These are phyloP conservation scores for Helogale parvula DNA, from an alignment of 2,113 vertebrate genomes.

Conservation along the genomic window DNA sequence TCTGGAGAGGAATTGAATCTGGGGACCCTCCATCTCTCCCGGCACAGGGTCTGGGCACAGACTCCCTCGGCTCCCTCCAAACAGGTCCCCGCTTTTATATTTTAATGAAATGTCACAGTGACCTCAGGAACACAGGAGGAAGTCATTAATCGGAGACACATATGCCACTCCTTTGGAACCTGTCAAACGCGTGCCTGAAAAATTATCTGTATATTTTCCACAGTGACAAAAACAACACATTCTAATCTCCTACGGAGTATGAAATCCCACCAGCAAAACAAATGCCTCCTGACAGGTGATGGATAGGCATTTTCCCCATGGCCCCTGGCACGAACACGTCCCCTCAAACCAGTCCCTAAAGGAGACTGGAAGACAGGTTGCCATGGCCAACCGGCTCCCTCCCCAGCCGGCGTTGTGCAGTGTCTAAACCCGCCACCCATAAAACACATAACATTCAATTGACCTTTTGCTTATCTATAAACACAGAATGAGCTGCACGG, in stretches of 20 bases:
- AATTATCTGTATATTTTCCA: constrained; percentile 33
- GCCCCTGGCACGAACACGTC: constrained; percentile 59
- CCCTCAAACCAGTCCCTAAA: constrained; percentile 27
- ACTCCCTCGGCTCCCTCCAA: neutral
- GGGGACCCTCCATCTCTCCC: neutral
- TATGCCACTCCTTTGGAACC: neutral
- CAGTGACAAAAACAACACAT: constrained; percentile 21
- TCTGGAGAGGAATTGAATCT: neutral
- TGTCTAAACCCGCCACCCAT: constrained; percentile 6
- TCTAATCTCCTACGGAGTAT: constrained; percentile 50
- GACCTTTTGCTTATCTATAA: constrained; percentile 90
- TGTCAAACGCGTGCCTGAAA: constrained; percentile 1
- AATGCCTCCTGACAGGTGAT: constrained; percentile 59
- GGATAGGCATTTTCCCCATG: constrained; percentile 44
- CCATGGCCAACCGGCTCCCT: constrained; percentile 32
- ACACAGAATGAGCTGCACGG: constrained; percentile 82
- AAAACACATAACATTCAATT: constrained; percentile 86
- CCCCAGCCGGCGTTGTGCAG: neutral
- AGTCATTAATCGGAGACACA: neutral
- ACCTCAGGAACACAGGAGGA: neutral
- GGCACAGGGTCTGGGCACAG: neutral
- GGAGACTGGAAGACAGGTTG: fast-evolving
- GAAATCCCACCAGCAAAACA: constrained; percentile 74
- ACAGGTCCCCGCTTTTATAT: neutral
- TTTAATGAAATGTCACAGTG: neutral